These are phyloP conservation scores for Clanis bilineata DNA, from an alignment of 2,888 invertebrate species.

Conservation along the genomic window DNA sequence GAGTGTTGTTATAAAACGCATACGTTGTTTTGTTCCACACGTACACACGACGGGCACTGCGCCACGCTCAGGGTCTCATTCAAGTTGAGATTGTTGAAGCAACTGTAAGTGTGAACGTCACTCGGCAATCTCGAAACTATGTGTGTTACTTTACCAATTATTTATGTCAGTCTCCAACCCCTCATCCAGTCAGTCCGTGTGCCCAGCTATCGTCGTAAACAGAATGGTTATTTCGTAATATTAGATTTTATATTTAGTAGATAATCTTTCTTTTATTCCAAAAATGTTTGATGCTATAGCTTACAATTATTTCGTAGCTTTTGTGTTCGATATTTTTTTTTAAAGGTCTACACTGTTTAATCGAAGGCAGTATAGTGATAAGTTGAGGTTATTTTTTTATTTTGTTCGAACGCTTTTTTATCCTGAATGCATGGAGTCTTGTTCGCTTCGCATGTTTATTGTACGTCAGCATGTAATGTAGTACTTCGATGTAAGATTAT, in stretches of 20 bases:
- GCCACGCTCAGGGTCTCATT: conserved; percentile 72
- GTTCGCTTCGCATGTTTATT: conserved; percentile 56
- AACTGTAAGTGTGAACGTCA: conserved; percentile 80
- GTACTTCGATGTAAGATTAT: neutral
- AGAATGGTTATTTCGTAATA: conserved; percentile 56
- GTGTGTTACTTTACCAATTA: conserved; percentile 71
- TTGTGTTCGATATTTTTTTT: conserved; percentile 15
- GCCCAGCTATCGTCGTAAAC: conserved; percentile 64
- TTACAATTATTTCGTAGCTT: conserved; percentile 26
- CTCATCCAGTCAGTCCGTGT: conserved; percentile 61
- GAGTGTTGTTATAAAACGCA: conserved; percentile 54
- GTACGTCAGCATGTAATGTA: neutral
- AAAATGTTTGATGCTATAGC: conserved; percentile 24
- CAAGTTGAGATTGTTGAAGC: conserved; percentile 79
- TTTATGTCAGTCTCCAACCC: conserved; percentile 60
- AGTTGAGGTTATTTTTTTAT: conserved; percentile 31
- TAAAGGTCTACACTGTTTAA: neutral
- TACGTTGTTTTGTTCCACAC: conserved; percentile 77
- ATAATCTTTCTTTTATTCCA: conserved; percentile 17
- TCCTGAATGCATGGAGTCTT: conserved; percentile 48
- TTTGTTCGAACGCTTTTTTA: conserved; percentile 39
- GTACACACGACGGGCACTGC: conserved; percentile 67
- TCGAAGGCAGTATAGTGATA: neutral
- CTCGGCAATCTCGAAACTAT: conserved; percentile 65
- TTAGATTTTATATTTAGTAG: conserved; percentile 49